Evolutionary conservation across 2,797 vertebrate species (phyloP).

Genomic region (Sebastes kiyomatsui): DNA sequence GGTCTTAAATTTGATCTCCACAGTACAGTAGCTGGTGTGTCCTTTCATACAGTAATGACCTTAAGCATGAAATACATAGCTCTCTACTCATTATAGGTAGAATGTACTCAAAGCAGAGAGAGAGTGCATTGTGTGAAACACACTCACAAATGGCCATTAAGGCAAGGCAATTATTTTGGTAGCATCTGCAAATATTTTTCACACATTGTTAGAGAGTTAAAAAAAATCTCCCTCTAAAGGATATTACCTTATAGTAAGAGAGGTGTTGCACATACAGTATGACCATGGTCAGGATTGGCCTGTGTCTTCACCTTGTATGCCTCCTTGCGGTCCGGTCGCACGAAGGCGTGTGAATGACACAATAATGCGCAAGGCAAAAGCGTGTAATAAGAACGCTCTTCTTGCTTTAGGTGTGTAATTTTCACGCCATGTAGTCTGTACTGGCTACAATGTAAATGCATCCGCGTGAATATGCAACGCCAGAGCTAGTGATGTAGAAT

Average conservation of each 20-base stretch:
- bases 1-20: conserved; percentile 15
- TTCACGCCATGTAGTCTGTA: too few relatives aligned
- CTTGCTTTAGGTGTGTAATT: too few relatives aligned
- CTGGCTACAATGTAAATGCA: too few relatives aligned
- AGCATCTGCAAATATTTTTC: background rate
- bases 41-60: background rate
- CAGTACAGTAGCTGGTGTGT: background rate
- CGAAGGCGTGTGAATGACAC: too few relatives aligned
- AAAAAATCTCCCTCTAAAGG: background rate
- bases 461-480: too few relatives aligned
- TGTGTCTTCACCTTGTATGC: background rate
- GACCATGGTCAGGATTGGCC: background rate
- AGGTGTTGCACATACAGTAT: background rate
- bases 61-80: background rate
- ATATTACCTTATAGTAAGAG: background rate
- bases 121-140: background rate
- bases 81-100: background rate
- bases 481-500: too few relatives aligned
- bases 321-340: background rate
- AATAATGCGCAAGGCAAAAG: too few relatives aligned
- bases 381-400: too few relatives aligned
- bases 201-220: background rate
- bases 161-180: background rate
- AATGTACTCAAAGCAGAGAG: background rate
- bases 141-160: background rate